Base-by-base conservation (phyloP, 2,113 vertebrate genomes). In the Probosciger aterrimus region DNA sequence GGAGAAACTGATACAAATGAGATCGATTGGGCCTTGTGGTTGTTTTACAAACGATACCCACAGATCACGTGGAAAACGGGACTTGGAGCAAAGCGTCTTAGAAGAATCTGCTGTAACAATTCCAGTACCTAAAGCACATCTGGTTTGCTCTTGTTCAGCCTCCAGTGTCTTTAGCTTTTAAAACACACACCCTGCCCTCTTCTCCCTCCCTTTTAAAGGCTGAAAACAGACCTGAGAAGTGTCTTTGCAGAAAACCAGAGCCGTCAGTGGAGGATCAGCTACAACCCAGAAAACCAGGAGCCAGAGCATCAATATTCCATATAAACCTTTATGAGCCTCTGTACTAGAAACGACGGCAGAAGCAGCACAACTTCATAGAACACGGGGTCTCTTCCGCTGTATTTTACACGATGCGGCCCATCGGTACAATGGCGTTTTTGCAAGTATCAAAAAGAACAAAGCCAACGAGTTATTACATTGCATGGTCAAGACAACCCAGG, bases 151-250 rank as follows among this genome's bases (percentile, higher is more conserved):
- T 18, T 52, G 10, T 22, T 30, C 3, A 4, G 25, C 19, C 76
- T 67, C 76, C 33, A 4, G 39, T 18, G 10, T 5, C 57, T 20
- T 18, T 3, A 17, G 67, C 57, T 46, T 60, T 49, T 17, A 33
- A 43, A 75, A n/a, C 19, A 62, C 31, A 0, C 3, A 17, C 7
- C 18, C 44, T 4, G 7, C 1, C n/a, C 20, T 10, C 14, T 28
- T 33, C 10, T 28, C 59, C 41, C 57, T 49, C 28, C 2, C 3
- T 52, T 70, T 31, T 33, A 23, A 57, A 91, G 78, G 78, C 78
- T 89, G 67, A 39, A 71, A 78, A 55, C 11, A 27, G 50, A 24
- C 27, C 28, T 3, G 19, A 71, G 11, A 30, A 83, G 35, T 1
- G 14, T 27, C 91, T 4, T 50, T 49, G 59, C 18, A 90, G 68